Conservation (phyloP, 2,888 invertebrate species). For the Minunthozetes semirufus region DNA sequence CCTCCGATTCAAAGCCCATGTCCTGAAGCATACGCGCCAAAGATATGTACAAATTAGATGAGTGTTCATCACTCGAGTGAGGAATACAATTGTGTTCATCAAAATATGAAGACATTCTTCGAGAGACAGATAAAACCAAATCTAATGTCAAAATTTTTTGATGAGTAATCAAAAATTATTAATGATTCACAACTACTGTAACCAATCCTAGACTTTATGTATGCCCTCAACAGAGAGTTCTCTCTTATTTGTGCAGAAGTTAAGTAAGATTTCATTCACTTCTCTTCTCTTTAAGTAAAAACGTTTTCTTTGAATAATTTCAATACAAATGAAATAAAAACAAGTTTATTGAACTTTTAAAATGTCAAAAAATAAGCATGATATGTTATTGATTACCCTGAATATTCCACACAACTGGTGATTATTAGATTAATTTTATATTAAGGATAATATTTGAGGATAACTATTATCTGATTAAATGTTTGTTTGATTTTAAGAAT, state of each 20-base stretch:
- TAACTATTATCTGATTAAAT: too few species aligned
- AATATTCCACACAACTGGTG: too few species aligned
- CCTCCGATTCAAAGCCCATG: neutral
- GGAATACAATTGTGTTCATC: constrained; percentile 1
- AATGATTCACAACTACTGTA: neutral
- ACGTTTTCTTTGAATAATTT: too few species aligned
- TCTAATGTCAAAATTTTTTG: neutral
- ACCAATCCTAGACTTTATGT: neutral
- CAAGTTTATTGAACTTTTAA: too few species aligned
- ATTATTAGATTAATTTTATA: too few species aligned
- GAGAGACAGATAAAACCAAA: neutral
- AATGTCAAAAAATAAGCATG: too few species aligned
- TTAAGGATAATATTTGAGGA: too few species aligned
- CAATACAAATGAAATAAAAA: too few species aligned
- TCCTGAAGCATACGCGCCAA: constrained; percentile 9
- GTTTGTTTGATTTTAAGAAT: too few species aligned
- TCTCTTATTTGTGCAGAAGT: neutral
- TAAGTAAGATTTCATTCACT: neutral
- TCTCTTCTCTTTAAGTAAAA: too few species aligned
- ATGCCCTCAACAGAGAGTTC: neutral
- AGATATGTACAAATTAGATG: neutral
- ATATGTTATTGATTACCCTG: too few species aligned
- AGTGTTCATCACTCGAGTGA: neutral
- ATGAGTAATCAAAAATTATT: neutral
- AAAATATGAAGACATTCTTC: constrained; percentile 9